Evolutionary conservation across 2,113 vertebrate species (phyloP).

Genomic region (Thinocorus orbignyianus): DNA sequence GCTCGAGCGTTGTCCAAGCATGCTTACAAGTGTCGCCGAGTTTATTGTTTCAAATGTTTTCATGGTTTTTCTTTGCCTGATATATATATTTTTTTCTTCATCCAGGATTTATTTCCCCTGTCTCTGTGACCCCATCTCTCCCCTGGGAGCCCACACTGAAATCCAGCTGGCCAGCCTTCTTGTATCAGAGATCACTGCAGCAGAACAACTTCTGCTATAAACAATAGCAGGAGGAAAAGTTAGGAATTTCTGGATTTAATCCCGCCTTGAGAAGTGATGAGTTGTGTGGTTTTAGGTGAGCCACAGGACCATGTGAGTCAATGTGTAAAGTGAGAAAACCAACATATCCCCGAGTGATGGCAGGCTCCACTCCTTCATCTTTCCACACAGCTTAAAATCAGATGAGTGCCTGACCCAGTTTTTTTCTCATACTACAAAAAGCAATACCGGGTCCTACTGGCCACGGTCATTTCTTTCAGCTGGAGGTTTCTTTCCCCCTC

Average conservation of each 20-base stretch:
- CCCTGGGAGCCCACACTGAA: background rate
- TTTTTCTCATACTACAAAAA: background rate
- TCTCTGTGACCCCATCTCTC: conserved; percentile 1
- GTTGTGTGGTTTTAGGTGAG: background rate
- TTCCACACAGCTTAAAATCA: background rate
- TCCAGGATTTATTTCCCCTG: background rate
- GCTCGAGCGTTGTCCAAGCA: background rate
- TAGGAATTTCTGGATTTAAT: conserved; percentile 4
- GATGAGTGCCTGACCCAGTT: background rate
- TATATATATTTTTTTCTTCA: background rate
- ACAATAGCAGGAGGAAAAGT: background rate
- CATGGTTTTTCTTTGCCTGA: background rate
- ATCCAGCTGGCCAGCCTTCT: background rate
- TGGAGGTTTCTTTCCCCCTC: background rate
- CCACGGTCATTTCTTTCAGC: background rate
- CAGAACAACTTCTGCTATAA: background rate
- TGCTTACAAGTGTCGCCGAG: background rate
- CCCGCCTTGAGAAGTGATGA: background rate
- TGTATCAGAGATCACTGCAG: background rate
- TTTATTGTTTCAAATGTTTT: background rate
- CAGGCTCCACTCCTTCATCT: background rate
- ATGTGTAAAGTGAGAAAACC: background rate
- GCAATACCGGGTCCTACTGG: background rate
- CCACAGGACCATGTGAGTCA: background rate
- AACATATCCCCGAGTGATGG: background rate